Evolutionary conservation across 1,140 invertebrate species (phyloP).

Genomic region (Panagrolaimus sp.): DNA sequence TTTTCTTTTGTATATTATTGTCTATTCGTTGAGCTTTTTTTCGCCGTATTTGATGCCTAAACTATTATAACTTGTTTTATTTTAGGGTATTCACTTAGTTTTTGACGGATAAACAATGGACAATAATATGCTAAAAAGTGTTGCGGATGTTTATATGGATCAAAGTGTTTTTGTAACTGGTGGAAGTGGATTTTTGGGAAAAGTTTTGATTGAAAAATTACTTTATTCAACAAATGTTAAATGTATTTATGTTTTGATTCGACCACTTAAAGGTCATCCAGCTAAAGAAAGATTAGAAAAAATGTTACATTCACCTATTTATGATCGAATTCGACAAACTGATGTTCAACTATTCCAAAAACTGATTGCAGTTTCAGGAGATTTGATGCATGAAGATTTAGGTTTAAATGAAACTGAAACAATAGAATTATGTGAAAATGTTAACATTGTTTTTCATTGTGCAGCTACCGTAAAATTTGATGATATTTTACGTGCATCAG

Average conservation of each 20-base stretch:
- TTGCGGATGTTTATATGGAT: conserved; percentile 18
- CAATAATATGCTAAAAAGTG: not conserved
- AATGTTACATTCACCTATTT: conserved; percentile 46
- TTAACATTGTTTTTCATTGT: conserved; percentile 91
- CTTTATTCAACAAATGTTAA: conserved; percentile 60
- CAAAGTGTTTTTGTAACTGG: conserved; percentile 60
- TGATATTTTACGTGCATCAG: conserved; percentile 71
- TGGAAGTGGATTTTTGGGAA: conserved; percentile 63
- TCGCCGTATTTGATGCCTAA: too few relatives aligned
- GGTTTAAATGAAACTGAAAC: conserved; percentile 77
- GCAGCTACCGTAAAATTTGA: conserved; percentile 98
- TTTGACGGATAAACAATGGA: too few relatives aligned
- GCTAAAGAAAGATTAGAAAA: conserved; percentile 42
- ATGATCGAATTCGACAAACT: conserved; percentile 61
- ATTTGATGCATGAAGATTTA: conserved; percentile 78
- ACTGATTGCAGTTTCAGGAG: conserved; percentile 78
- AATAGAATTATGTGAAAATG: conserved; percentile 67
- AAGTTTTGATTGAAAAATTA: conserved; percentile 63
- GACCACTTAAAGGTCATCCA: conserved; percentile 48
- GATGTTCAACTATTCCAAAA: conserved; percentile 73
- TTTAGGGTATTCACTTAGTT: too few relatives aligned
- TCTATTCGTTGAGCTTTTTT: too few relatives aligned
- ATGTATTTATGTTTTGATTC: conserved; percentile 60
- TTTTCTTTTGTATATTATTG: too few relatives aligned
- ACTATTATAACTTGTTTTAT: too few relatives aligned